Base-by-base conservation (phyloP, 2,113 vertebrate species). In the Candoia aspera region DNA sequence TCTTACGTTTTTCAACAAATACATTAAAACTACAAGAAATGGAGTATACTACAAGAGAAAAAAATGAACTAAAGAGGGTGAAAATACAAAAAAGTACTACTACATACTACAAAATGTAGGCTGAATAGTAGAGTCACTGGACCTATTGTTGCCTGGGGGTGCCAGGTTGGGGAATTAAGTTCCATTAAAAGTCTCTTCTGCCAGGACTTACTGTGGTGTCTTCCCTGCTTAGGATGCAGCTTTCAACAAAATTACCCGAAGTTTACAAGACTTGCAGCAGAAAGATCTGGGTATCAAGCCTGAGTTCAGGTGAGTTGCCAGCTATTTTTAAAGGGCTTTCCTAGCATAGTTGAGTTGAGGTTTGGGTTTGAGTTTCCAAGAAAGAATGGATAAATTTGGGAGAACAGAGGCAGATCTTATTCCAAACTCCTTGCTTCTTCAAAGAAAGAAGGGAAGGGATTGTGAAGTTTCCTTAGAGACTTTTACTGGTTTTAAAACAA, bases 241-340 rank as follows among this genome's bases (percentile, higher is more conserved):
- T 88, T 99, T 99, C 96, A 99, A 99, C 97, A 99, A 99, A 97
- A 99, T 98, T 92, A 98, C 98, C 0, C 98, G 99, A 95, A 98
- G 99, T 95, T 98, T 99, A 95, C 99, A 99, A 95, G 99, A 99
- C 17, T 96, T 99, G 92, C 99, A 99, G 95, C 99, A 99, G 95
- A 99, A 98, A 94, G 99, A 99, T 59, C 97, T 99, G 1, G 99
- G 99, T 13, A 98, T 99, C 93, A 99, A 99, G 93, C 97, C 99
- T 0, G 98, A 99, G 88, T 99, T 99, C 97, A 99, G 99, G 99
- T 99, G 91, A 96, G 29, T 2, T 11, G 10, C 83, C 15, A 53
- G 6, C 19, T 3, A 53, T 9, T 24, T 23, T 64, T 19, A 87
- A 79, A 79, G 15, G n/a, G n/a, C 33, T 33, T 73, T 73, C n/a